Evolutionary conservation across 2,888 invertebrate genomes (phyloP), one percentile per base, ranked within the genome.

Genomic region (Eupithecia centaureata): DNA sequence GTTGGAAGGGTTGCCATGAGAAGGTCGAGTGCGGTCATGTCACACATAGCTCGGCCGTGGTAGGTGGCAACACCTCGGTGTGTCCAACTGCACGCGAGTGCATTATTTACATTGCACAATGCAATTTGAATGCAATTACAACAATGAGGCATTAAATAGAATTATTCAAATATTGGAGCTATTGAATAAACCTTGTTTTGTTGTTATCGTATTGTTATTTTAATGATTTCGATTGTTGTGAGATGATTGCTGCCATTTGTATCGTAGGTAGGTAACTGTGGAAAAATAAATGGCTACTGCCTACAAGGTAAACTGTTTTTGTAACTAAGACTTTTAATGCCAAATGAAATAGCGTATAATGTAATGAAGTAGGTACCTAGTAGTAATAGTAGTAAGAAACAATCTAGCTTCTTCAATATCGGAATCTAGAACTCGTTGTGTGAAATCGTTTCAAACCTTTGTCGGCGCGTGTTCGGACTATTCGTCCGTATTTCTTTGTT

Each of bases 111-210:
- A 63, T 66, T 57, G 61, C 51, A 33, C 54, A 62, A 70, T 61
- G 63, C 67, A 70, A 70, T 67, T 67, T 70, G 35, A 63, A 61
- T 63, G 58, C 52, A 67, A 70, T 70, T 67, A 63, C 38, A 62
- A 59, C 63, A 59, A 70, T 64, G 57, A 61, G 54, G 38, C 25
- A 68, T 62, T 67, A 57, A 35, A 65, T 66, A 63, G 33, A 66
- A 66, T 66, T 65, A 69, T 69, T 65, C 47, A 61, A 69, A 63
- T 65, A 65, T 56, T 66, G 63, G 38, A 59, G 58, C 60, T 65
- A 63, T 56, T 65, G 58, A 64, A 64, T 61, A 56, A 63, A 65
- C 60, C 59, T 67, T 57, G 63, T 63, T 63, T 59, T 56, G 57
- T 61, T 61, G 35, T 51, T 63, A 67, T 63, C 56, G 35, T 47